Evolutionary conservation across 2,113 vertebrate species (phyloP).

Genomic region (Rafetus swinhoei): DNA sequence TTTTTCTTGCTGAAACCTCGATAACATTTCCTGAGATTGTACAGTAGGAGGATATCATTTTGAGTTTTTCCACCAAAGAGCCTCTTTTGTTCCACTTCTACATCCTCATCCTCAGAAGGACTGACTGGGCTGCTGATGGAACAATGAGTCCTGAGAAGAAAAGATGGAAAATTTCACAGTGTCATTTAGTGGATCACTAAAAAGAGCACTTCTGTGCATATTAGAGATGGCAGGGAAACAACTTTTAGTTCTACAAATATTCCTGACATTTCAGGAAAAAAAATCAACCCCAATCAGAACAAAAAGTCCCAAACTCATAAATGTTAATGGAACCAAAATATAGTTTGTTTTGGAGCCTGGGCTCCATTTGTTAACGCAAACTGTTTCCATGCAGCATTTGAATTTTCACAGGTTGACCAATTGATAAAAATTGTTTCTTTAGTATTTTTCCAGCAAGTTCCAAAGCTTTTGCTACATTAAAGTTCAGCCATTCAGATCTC

Average conservation of each 20-base stretch:
- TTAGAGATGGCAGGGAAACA: not conserved
- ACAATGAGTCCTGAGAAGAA: conserved; percentile 28
- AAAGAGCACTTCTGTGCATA: not conserved
- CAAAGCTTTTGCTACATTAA: not conserved
- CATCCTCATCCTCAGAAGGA: conserved; percentile 69
- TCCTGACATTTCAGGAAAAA: not conserved
- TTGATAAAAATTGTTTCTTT: not conserved
- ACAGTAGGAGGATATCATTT: conserved; percentile 73
- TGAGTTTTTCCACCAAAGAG: conserved; percentile 67
- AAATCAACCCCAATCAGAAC: not conserved
- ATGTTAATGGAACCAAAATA: not conserved
- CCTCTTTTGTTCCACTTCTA: conserved; percentile 69
- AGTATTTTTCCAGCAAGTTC: not conserved
- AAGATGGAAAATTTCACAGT: not conserved
- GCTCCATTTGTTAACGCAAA: not conserved
- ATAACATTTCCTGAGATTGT: conserved; percentile 75
- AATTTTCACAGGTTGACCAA: not conserved
- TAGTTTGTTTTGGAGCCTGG: not conserved
- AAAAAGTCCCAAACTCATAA: not conserved
- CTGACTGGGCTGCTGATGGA: not conserved
- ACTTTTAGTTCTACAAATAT: not conserved
- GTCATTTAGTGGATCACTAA: not conserved
- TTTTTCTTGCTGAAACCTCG: conserved; percentile 52
- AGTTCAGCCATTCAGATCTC: not conserved
- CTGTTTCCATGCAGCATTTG: not conserved